phyloP scores from a whole-genome alignment of 2,113 vertebrate genomes.

The Hyperoodon ampullatus region DNA sequence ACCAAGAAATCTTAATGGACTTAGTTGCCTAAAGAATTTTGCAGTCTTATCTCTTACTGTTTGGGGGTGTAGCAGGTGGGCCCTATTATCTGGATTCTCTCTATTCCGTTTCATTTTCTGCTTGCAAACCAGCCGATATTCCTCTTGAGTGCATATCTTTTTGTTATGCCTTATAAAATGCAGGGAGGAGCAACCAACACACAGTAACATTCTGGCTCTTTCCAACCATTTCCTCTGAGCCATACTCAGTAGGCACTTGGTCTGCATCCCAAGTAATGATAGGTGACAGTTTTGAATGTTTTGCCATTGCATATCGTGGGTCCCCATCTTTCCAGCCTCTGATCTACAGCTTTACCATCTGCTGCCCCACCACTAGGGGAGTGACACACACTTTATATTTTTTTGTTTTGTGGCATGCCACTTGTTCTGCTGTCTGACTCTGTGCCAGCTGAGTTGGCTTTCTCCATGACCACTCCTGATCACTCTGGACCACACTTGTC shows the following conservation, averaged over 20 bases:
- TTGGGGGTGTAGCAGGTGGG: neutral
- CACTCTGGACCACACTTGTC: neutral
- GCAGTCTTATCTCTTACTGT: neutral
- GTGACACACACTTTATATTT: neutral
- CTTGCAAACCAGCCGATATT: neutral
- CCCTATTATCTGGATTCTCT: neutral
- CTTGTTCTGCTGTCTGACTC: neutral
- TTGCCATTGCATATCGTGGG: accelerated
- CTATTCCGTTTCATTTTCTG: neutral
- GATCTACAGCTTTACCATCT: neutral
- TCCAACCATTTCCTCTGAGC: neutral
- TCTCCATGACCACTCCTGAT: neutral
- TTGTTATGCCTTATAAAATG: neutral
- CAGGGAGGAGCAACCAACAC: neutral
- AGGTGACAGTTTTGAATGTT: neutral
- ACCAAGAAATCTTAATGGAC: neutral
- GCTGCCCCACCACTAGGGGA: neutral
- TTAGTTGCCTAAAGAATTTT: neutral
- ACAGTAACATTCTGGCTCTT: neutral
- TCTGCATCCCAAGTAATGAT: neutral
- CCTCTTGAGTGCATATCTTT: neutral
- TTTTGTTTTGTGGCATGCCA: neutral
- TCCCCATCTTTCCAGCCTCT: neutral
- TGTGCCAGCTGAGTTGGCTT: neutral
- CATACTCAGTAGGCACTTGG: neutral